Conservation (phyloP, 1,140 invertebrate species). For the Coptotermes formosanus region DNA sequence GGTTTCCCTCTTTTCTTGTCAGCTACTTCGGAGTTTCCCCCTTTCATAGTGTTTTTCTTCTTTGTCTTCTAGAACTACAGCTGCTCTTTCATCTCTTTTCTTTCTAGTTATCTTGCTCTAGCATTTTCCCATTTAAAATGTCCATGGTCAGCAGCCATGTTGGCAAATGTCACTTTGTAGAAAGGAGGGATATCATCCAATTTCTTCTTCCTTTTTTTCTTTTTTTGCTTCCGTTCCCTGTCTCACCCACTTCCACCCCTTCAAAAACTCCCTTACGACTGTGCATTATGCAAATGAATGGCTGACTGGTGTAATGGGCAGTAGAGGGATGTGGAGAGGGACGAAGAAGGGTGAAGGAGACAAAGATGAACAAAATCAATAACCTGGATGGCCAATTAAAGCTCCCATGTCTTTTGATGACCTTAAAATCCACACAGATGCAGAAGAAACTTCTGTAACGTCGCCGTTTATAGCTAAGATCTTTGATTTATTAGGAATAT, state of each 20-base stretch:
- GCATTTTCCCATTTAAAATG: neutral
- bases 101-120: neutral
- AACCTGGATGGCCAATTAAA: neutral
- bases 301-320: slow-evolving; percentile 1
- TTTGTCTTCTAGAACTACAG: neutral
- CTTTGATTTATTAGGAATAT: too few relatives aligned
- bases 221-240: slow-evolving; percentile 19
- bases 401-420: neutral
- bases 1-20: slow-evolving; percentile 29
- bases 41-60: neutral
- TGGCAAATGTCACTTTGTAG: slow-evolving; percentile 27
- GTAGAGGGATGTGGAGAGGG: neutral
- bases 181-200: neutral
- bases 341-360: neutral
- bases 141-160: slow-evolving; percentile 29
- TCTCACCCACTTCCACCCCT: slow-evolving; percentile 20
- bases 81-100: neutral
- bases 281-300: slow-evolving; percentile 30
- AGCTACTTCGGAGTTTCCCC: slow-evolving; percentile 21
- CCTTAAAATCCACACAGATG: neutral
- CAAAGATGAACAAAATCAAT: slow-evolving; percentile 22
- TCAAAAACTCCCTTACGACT: slow-evolving; percentile 15
- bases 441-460: neutral
- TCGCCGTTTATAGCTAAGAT: too few relatives aligned
- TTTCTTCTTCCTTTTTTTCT: slow-evolving; percentile 1